A percentile compares a stretch with the other conserved stretches of the same genome.
phyloP scores from a whole-genome alignment of 2,797 vertebrate species.

The Syngnathus rostellatus region DNA sequence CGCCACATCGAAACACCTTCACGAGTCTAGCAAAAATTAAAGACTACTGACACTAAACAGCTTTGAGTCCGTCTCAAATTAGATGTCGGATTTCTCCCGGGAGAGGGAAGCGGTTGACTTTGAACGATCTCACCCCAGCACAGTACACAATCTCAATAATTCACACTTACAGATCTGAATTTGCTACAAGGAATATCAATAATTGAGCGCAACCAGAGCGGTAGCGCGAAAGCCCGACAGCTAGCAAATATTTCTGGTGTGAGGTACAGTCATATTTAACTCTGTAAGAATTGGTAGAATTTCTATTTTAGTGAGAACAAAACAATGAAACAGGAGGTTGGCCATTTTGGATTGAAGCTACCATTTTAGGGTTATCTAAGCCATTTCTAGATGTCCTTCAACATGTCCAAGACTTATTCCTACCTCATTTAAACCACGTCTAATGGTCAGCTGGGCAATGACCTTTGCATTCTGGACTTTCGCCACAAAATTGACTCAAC shows the following conservation, averaged over 20 bases:
- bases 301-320: too few relatives aligned
- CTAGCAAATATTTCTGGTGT: background rate
- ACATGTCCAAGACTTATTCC: too few relatives aligned
- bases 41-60: slow-evolving; percentile 52
- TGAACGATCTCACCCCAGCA: slow-evolving; percentile 48
- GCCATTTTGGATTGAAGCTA: background rate
- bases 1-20: slow-evolving; percentile 56
- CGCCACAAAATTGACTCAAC: background rate
- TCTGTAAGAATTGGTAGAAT: background rate
- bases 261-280: background rate
- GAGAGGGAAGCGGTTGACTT: slow-evolving; percentile 42
- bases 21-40: slow-evolving; percentile 51
- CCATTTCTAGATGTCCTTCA: background rate
- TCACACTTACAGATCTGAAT: slow-evolving; percentile 60
- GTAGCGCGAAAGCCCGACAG: slow-evolving; percentile 13
- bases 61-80: slow-evolving; percentile 43
- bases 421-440: too few relatives aligned
- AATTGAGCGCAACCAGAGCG: slow-evolving; percentile 37
- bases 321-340: background rate
- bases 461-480: background rate
- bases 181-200: slow-evolving; percentile 51
- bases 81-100: slow-evolving; percentile 34
- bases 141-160: slow-evolving; percentile 63
- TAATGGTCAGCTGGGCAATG: background rate
- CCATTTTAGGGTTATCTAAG: background rate